Percentiles rank a stretch among this genome's conserved stretches.
Evolutionary conservation across 2,113 vertebrate genomes (phyloP).

Genomic region (Dasyurus viverrinus): DNA sequence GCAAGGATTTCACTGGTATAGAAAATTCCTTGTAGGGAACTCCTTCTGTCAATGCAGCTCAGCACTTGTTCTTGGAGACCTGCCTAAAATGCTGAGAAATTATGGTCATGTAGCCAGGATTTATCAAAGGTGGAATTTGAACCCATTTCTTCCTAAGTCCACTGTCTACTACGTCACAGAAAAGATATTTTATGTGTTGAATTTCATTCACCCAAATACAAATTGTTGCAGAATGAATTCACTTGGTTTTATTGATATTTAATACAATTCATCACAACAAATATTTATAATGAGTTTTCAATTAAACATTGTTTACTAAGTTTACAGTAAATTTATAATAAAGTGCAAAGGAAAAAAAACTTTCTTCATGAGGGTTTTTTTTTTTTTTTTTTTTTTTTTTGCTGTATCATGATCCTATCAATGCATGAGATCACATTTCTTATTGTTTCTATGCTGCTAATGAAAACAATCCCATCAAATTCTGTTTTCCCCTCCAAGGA

Average conservation of each 20-base stretch:
- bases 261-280: background rate
- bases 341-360: background rate
- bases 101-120: background rate
- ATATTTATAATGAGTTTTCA: background rate
- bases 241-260: background rate
- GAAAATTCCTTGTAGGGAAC: background rate
- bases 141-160: background rate
- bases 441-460: background rate
- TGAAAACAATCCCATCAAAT: background rate
- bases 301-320: background rate
- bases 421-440: background rate
- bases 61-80: background rate
- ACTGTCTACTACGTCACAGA: background rate
- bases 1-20: background rate
- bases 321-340: background rate
- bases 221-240: background rate
- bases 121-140: background rate
- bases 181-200: background rate
- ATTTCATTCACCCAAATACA: background rate
- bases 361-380: background rate
- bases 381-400: background rate
- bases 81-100: background rate
- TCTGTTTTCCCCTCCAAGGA: background rate
- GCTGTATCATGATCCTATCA: background rate
- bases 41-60: background rate